Base-by-base conservation (phyloP, 2,797 vertebrate species). In the Sebastes hubbsi region DNA sequence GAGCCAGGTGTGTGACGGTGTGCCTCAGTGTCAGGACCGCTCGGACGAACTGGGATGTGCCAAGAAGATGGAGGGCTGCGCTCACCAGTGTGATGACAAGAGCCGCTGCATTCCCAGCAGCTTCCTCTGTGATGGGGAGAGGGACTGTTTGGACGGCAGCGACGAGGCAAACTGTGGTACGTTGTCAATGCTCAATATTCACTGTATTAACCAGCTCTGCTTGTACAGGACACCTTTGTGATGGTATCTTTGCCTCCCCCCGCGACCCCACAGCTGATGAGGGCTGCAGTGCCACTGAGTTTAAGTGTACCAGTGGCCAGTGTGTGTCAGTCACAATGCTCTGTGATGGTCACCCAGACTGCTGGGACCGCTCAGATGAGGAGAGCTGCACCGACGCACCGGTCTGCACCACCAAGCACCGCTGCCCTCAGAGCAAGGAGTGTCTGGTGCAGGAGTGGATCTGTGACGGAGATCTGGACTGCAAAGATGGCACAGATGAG, bases 291-390 rank as follows among this genome's bases (percentile, higher is more conserved):
- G 16, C 60, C 0, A 52, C 68, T 0, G 95, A 98, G 55, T 98
- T 98, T 70, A 73, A 75, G 8, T 99, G 98, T 77, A 22, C 1
- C 71, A 97, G 88, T 0, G 97, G 97, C 18, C 97, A 98, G 75
- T 98, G 98, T 0, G 83, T 98, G 61, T 90, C 96, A 0, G 67
- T 84, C 58, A 85, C 88, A 16, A 89, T 98, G 94, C 96, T 0
- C 9, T 99, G 98, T 0, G 97, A 99, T 0, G 97, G 97, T 2
- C 95, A 96, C 63, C 88, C 77, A 0, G 97, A 99, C 94, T 99
- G 98, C 90, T 58, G 10, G 83, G 98, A 99, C 0, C 94, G 79
- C 62, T 98, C 98, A 0, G 98, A 99, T 29, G 98, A 99, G 86
- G 93, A 95, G 6, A 73, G 85, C 85, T 99, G 98, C 1, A 62